A percentile compares a stretch with the other conserved stretches of the same genome.
Conservation (phyloP, 2,113 vertebrate genomes). For the Pyxicephalus adspersus region DNA sequence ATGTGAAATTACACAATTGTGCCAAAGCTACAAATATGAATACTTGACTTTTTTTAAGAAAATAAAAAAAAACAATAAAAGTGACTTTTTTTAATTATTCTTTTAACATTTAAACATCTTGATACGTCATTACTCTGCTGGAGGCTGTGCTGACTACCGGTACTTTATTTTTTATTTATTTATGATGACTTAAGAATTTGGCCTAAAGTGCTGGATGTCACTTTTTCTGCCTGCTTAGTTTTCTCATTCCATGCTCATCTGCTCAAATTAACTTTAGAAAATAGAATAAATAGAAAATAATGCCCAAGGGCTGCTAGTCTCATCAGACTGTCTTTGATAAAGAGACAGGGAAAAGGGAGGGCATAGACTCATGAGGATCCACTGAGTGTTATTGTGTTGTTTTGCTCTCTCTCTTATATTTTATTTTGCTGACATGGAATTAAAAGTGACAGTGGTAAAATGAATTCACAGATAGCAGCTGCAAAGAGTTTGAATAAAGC, state of each 20-base stretch:
- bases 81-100: background rate
- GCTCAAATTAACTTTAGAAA: conserved; percentile 66
- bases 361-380: conserved; percentile 29
- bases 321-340: conserved; percentile 59
- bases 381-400: background rate
- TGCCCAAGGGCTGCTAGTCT: conserved; percentile 56
- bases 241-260: conserved; percentile 62
- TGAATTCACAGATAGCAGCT: conserved; percentile 42
- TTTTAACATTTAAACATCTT: background rate
- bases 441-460: conserved; percentile 48
- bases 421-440: conserved; percentile 57
- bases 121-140: background rate
- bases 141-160: conserved; percentile 25
- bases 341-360: conserved; percentile 24
- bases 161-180: conserved; percentile 41
- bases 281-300: conserved; percentile 66
- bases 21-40: too few relatives aligned
- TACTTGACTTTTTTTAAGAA: too few relatives aligned
- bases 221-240: conserved; percentile 67
- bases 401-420: background rate
- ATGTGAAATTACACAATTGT: too few relatives aligned
- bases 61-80: too few relatives aligned
- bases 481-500: background rate
- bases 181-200: conserved; percentile 52
- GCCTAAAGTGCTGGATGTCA: conserved; percentile 62